Evolutionary conservation across 2,113 vertebrate species (phyloP).

Genomic region (Rallus limicola): DNA sequence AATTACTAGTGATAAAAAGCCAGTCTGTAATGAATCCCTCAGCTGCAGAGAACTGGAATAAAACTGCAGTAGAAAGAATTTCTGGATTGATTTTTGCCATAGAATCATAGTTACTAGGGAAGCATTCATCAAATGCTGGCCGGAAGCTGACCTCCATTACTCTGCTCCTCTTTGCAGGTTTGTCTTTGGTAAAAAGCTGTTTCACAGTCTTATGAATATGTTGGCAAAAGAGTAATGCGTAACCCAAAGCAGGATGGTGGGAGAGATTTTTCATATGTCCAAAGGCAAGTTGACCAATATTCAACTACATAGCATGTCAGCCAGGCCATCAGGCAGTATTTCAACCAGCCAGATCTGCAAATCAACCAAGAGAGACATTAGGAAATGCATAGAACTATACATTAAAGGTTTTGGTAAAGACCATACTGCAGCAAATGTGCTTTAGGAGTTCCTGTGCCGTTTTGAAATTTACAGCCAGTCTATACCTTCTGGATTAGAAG

Average conservation of each 20-base stretch:
- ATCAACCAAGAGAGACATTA: background rate
- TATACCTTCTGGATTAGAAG: slow-evolving; percentile 44
- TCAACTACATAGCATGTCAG: background rate
- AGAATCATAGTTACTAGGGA: slow-evolving; percentile 33
- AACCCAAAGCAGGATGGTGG: background rate
- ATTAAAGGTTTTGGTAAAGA: background rate
- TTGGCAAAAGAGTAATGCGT: slow-evolving; percentile 27
- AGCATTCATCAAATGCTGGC: slow-evolving; percentile 40
- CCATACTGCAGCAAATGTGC: background rate
- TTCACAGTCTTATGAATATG: slow-evolving; percentile 50
- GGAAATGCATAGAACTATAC: background rate
- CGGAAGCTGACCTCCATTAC: slow-evolving; percentile 44
- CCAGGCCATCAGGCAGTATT: background rate
- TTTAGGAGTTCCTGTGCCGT: background rate
- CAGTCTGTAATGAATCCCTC: slow-evolving; percentile 23
- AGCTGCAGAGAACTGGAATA: slow-evolving; percentile 33
- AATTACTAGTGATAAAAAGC: slow-evolving; percentile 45
- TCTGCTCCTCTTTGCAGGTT: slow-evolving; percentile 43
- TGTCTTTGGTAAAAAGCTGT: slow-evolving; percentile 55
- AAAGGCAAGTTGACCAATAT: slow-evolving; percentile 12
- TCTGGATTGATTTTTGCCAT: slow-evolving; percentile 60
- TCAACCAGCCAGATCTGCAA: background rate
- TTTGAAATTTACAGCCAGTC: slow-evolving; percentile 39
- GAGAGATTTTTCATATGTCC: slow-evolving; percentile 9
- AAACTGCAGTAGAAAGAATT: slow-evolving; percentile 13